phyloP scores from a whole-genome alignment of 2,888 invertebrate species.

The Marronus borbonicus region DNA sequence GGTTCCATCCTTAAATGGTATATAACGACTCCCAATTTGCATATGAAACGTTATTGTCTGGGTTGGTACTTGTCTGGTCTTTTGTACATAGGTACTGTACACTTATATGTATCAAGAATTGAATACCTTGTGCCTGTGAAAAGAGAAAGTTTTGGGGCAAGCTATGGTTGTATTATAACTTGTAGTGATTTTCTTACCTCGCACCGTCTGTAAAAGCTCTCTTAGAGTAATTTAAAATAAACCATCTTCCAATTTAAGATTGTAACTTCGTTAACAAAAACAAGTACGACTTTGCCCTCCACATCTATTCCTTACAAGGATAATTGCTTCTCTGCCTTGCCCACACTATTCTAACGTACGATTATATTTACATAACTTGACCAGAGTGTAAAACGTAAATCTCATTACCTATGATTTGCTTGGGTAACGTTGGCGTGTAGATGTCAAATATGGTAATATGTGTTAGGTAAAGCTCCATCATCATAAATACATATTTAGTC shows the following conservation, averaged over 20 bases:
- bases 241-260: background rate
- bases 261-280: background rate
- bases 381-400: background rate
- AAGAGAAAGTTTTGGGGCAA: constrained; percentile 11
- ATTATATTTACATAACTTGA: background rate
- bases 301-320: constrained; percentile 15
- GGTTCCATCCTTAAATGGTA: constrained; percentile 25
- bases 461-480: background rate
- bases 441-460: constrained; percentile 7
- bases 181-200: background rate
- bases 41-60: constrained; percentile 26
- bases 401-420: background rate
- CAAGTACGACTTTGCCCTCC: background rate
- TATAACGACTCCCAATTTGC: constrained; percentile 21
- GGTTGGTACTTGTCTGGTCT: background rate
- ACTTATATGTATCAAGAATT: background rate
- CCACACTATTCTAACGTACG: constrained; percentile 1
- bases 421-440: background rate
- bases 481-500: no score
- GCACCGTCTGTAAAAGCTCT: background rate
- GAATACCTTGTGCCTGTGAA: constrained; percentile 13
- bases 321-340: background rate
- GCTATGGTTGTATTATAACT: background rate
- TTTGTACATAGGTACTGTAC: background rate
- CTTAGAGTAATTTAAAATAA: background rate